Percentiles rank a stretch among this genome's conserved stretches.
phyloP scores from a whole-genome alignment of 1,140 invertebrate genomes.

The Yoshiicerus persimilis region DNA sequence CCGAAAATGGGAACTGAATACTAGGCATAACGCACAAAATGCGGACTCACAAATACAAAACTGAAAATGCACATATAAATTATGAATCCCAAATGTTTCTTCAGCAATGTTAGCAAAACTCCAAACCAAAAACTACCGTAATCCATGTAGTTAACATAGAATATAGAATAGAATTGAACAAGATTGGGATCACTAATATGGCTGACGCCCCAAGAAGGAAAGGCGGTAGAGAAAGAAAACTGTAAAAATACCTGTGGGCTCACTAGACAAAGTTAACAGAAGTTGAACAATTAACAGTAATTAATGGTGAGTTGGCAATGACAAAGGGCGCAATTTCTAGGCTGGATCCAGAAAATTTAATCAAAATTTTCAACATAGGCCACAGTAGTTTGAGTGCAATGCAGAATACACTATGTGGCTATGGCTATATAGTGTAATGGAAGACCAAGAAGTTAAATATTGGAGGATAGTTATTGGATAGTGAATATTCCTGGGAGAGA shows the following conservation, averaged over 20 bases:
- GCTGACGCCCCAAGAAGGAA: constrained; percentile 27
- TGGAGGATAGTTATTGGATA: neutral
- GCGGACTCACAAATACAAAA: too few species aligned
- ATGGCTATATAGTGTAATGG: neutral
- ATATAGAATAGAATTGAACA: neutral
- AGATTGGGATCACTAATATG: constrained; percentile 32
- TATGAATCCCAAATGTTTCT: too few species aligned
- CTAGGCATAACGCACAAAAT: too few species aligned
- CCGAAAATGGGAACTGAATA: too few species aligned
- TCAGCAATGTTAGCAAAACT: too few species aligned
- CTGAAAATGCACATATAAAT: too few species aligned
- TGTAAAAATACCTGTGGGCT: neutral
- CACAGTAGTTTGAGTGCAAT: neutral
- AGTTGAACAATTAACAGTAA: neutral
- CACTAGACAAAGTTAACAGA: neutral
- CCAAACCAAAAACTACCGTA: too few species aligned
- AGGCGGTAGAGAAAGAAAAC: constrained; percentile 5
- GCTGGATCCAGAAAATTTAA: neutral
- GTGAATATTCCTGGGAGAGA: neutral
- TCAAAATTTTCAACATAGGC: neutral
- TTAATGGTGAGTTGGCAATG: neutral
- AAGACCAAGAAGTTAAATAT: neutral
- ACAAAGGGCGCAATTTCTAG: neutral
- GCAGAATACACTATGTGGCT: neutral
- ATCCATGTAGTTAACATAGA: neutral